Evolutionary conservation across 35 echinoderm and acorn worm species (phyloP), one percentile per base, ranked within the genome.

Genomic region (Acanthaster planci): DNA sequence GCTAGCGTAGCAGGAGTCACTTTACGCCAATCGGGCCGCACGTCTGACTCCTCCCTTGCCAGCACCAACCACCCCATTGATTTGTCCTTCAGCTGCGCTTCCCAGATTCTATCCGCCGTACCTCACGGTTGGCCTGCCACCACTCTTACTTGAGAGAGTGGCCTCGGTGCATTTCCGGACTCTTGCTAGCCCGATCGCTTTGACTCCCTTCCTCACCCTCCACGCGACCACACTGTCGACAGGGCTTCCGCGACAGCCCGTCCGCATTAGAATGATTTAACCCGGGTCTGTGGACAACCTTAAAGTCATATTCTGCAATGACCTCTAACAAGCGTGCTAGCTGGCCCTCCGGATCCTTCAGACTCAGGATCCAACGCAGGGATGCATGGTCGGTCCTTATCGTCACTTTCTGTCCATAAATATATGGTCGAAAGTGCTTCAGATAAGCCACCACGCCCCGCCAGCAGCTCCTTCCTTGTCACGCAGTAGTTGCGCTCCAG

Each of bases 401-500:
- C n/a, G n/a, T n/a, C n/a, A n/a, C n/a, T n/a, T n/a, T n/a, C n/a
- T n/a, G n/a, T n/a, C n/a, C n/a, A n/a, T 0, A 35, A 51, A 79
- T 34, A 86, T 90, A 87, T 22, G 86, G 89, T 29, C 77, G 6
- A 60, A 87, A 91, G n/a, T 87, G 31, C 67, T 79, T 78, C 3
- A 91, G 59, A 78, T 21, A 78, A 19, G n/a, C 64, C 5, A 87
- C 77, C 9, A 92, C 76, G 8, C n/a, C n/a, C n/a, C n/a, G 90
- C 50, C 12, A 87, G 82, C 53, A 92, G 34, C 36, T 92, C 84
- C 19, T 55, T 40, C 14, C 16, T 29, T 7, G 77, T 80, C 6
- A 80, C 84, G 26, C 84, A 80, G 22, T 87, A 87, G 77, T 87
- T 87, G 32, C 84, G 57, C 38, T 92, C 76, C n/a, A n/a, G n/a